These are phyloP conservation scores for Halcyon malimbica DNA, from an alignment of 2,113 vertebrate species.

Conservation along the genomic window DNA sequence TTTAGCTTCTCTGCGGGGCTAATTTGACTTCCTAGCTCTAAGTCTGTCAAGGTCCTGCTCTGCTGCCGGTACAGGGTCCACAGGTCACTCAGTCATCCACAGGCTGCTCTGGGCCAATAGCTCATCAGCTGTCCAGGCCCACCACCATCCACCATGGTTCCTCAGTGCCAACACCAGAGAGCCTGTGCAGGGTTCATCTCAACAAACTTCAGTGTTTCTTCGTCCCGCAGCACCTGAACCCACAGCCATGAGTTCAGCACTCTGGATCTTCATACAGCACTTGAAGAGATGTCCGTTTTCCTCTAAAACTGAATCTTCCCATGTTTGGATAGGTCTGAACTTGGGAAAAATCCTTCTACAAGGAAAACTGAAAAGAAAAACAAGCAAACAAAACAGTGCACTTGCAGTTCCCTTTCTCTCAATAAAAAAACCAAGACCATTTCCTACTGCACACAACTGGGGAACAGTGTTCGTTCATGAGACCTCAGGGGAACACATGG, in stretches of 20 bases:
- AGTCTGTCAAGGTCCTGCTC: neutral
- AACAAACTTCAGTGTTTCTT: neutral
- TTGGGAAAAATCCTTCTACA: neutral
- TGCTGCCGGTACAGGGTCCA: neutral
- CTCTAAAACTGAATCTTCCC: neutral
- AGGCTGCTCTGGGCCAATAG: neutral
- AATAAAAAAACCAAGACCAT: neutral
- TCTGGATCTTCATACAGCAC: neutral
- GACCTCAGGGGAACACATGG: neutral
- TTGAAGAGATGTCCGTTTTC: neutral
- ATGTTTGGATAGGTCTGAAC: neutral
- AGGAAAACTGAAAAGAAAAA: neutral
- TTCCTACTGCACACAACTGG: neutral
- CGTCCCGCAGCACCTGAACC: neutral
- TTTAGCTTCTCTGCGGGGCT: neutral
- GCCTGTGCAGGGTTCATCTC: neutral
- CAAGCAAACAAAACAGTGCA: neutral
- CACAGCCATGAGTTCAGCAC: neutral
- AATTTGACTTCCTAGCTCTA: neutral
- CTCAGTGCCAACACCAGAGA: neutral
- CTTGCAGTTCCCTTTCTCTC: neutral
- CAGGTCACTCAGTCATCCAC: neutral
- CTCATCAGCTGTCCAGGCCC: neutral
- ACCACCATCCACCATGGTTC: neutral
- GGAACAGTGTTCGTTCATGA: neutral